Evolutionary conservation across 2,797 vertebrate genomes (phyloP), one percentile per base, ranked within the genome.

Genomic region (Uromys caudimaculatus): DNA sequence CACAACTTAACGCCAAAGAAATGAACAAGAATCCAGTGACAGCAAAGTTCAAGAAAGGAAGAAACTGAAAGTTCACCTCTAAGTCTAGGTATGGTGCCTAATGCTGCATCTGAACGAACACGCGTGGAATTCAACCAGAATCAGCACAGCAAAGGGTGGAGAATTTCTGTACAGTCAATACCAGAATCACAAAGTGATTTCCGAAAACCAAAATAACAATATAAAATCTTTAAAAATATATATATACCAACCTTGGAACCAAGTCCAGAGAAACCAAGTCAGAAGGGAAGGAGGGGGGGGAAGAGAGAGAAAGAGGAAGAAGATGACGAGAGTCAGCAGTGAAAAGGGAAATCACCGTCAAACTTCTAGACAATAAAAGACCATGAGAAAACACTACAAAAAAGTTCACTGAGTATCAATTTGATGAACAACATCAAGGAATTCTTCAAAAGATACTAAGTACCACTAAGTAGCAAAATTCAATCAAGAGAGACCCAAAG

Each of bases 191-290:
- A 21, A 88, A 91, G 17, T 35, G 9, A 67, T 16, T 9, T 77
- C 3, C 44, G 54, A 90, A 77, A 76, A 62, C 9, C 38, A 89
- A 32, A 75, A 60, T 38, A 84, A 16, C 23, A 44, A 44, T 77
- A 16, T 12, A 76, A 73, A 82, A 44, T 87, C 78, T 91, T 89
- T 85, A 84, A 95, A 93, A 95, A 85, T 56, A 62, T 89, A 41
- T 52, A 85, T 56, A 62, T 89, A 41, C 60, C n/a, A 29, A 78
- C 60, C 7, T 50, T 81, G 16, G 67, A 90, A 90, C 89, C 75
- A 95, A 87, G 21, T 7, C 35, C 76, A 92, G 32, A 86, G 35
- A 94, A 87, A 78, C 67, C 60, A 77, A 29, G 24, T 91, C 44
- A 93, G 67, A 52, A 89, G 12, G 10, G 2, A 12, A 17, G 16